Evolutionary conservation across 2,113 vertebrate genomes (phyloP), one percentile per base, ranked within the genome.

Genomic region (Pygoscelis adeliae): DNA sequence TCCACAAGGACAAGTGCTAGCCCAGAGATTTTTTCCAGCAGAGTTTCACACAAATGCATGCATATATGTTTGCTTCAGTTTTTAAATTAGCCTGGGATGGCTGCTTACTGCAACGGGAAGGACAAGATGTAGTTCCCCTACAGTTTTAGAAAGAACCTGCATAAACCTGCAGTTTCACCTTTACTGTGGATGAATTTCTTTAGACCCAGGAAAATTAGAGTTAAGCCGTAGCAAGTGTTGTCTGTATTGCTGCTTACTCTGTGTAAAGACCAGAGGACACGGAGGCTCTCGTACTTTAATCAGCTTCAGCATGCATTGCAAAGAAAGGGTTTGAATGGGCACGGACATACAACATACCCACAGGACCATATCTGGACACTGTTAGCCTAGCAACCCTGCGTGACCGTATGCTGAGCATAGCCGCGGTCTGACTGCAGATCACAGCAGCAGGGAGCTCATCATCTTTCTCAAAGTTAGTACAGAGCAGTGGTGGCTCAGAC

Each of bases 321-420:
- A 34, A 90, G 49, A 38, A 66, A 66, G 34, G 23, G 58, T 19
- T 63, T 46, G 56, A 82, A 22, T 49, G 58, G 40, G 49, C 61
- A 47, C 2, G 5, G 47, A 34, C 5, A 2, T 74, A 9, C 3
- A 17, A 38, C 23, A 13, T 38, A 14, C 15, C n/a, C 66, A 47
- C 25, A 19, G 69, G 46, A 82, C 22, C 4, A 0, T 1, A 7
- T 8, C 63, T 70, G 81, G 63, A 30, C 15, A 1, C 55, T 38
- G 55, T 26, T 55, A 77, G 5, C 36, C 34, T 40, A n/a, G 61
- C 79, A 47, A 13, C 36, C 13, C 40, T 74, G 38, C 0, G 0
- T 1, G 18, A 59, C 59, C 7, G 0, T 10, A 5, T 19, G 30
- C 62, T 38, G 38, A 79, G 73, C 27, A 10, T 2, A 10, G 69